Evolutionary conservation across 2,888 invertebrate genomes (phyloP).

Genomic region (Didymodactylos carnosus): DNA sequence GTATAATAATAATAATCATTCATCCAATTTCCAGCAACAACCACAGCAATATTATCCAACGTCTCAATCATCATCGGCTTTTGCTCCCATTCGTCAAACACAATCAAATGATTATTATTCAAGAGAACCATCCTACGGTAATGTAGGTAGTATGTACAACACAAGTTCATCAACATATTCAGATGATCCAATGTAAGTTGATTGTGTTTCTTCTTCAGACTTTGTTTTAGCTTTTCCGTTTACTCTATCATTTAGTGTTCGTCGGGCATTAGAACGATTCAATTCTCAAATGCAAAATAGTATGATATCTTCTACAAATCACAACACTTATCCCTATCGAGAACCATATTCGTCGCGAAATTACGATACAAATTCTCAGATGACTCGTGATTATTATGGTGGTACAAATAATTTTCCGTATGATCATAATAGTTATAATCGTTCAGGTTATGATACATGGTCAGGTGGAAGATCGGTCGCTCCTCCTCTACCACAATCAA

Average conservation of each 20-base stretch:
- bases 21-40: background rate
- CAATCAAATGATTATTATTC: background rate
- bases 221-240: too few species aligned
- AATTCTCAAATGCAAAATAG: constrained; percentile 1
- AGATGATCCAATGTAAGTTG: background rate
- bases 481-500: background rate
- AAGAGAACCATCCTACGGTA: background rate
- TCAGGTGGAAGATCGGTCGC: background rate
- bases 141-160: background rate
- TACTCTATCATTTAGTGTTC: background rate
- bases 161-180: background rate
- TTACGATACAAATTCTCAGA: background rate
- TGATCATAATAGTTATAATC: too few species aligned
- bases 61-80: background rate
- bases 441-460: background rate
- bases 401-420: too few species aligned
- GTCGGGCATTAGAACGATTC: background rate
- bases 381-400: too few species aligned
- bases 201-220: too few species aligned
- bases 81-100: background rate
- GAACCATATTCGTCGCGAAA: background rate
- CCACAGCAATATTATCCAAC: background rate
- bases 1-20: too few species aligned
- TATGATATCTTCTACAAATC: background rate
- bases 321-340: background rate